Base-by-base conservation (phyloP, 2,888 invertebrate species). In the Biston stratarius region DNA sequence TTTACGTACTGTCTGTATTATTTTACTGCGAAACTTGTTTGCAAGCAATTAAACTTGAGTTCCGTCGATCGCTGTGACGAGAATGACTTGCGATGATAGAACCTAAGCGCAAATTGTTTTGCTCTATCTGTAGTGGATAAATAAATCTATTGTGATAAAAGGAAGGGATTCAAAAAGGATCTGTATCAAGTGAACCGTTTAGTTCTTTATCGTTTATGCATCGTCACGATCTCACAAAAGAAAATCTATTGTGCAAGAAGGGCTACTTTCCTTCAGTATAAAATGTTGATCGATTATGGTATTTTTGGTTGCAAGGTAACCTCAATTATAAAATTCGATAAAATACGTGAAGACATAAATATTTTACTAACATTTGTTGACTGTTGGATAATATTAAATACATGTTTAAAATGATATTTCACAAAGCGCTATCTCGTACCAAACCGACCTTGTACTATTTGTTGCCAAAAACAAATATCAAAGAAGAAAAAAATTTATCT, bases 21-120 rank as follows among this genome's bases (percentile, higher is more conserved):
- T 78, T 83, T 80, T 83, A 81, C 79, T 77, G 72, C 72, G 76
- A 74, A 75, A 71, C 70, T 79, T 79, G 77, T 82, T 83, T 79
- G 79, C 75, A 83, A 77, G 78, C 83, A 83, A 84, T 85, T 83
- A 81, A 83, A 84, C 77, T 79, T 77, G 71, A 79, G 78, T 79
- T 74, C 53, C 60, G 59, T 59, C 66, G 66, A 74, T 69, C 52
- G 70, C 53, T 62, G 64, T 65, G 68, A 63, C 64, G 64, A 47
- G 58, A 67, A 66, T 73, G 74, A 73, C 71, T 74, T 70, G 71
- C 71, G 61, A 63, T 70, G 52, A 51, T 38, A 57, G 61, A 70
- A 55, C 63, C 61, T 64, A 64, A 67, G 65, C 68, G 65, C 53
- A 56, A 72, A 70, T 64, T 69, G 69, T 71, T 71, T 69, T 69